Conservation (phyloP, 2,113 vertebrate species). For the Takifugu bimaculatus region DNA sequence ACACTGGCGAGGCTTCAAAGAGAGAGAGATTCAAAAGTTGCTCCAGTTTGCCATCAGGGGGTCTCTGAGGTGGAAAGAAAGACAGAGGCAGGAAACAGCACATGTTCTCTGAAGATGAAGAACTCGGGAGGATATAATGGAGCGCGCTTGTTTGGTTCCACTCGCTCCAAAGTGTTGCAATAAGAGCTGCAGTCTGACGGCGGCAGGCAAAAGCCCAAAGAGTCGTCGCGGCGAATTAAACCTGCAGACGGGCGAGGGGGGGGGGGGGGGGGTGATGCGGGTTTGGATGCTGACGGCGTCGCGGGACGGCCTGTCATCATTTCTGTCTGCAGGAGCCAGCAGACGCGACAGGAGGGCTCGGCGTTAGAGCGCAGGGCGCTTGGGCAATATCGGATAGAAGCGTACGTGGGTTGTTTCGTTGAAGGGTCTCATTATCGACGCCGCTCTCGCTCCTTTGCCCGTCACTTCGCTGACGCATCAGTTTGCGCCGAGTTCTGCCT, state of each 20-base stretch:
- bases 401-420: constrained; percentile 1
- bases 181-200: constrained; percentile 59
- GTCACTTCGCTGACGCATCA: constrained; percentile 47
- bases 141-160: constrained; percentile 51
- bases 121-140: constrained; percentile 50
- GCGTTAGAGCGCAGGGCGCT: neutral
- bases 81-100: constrained; percentile 42
- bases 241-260: constrained; percentile 11
- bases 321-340: neutral
- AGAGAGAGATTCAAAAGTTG: constrained; percentile 45
- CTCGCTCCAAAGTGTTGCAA: constrained; percentile 49
- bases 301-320: constrained; percentile 2
- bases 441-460: constrained; percentile 5
- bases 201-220: constrained; percentile 38
- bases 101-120: constrained; percentile 50
- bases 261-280: neutral
- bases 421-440: constrained; percentile 20
- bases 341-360: neutral
- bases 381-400: constrained; percentile 2
- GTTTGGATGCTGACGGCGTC: neutral
- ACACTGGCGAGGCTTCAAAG: constrained; percentile 53
- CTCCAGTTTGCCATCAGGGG: constrained; percentile 40
- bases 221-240: constrained; percentile 47
- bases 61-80: constrained; percentile 29
- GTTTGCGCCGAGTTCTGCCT: constrained; percentile 22